Base-by-base conservation (phyloP, 1,140 invertebrate species). In the Drosophila punjabiensis region DNA sequence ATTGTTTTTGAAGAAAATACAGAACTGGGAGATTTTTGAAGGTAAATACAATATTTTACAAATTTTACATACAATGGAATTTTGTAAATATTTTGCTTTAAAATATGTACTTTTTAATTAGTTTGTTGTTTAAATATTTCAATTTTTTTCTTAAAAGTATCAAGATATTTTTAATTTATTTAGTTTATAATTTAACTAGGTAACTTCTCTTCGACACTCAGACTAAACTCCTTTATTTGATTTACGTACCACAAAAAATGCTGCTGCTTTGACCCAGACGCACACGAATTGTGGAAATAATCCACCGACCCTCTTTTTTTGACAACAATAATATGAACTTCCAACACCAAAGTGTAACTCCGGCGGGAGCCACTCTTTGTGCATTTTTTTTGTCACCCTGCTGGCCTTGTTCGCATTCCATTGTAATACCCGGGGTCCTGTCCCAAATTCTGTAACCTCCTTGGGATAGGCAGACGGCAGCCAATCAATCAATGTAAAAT, bases 401-500 rank as follows among this genome's bases (percentile, higher is more conserved):
- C 30, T 37, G 28, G 47, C 41, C 35, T 56, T 37, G 56, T 32
- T 11, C 24, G 33, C 45, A 68, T 61, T 50, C 68, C 71, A 74
- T 74, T 74, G 68, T 74, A 61, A 53, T 74, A 45, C 41, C 37
- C 55, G 16, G 39, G 53, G 47, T 32, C 14, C 56, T 56, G 64
- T 32, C 55, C 55, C 30, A 28, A 68, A 28, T 53, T 35, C 63
- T 43, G 13, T 8, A 30, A 45, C 30, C 62, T 47, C 24, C n/a
- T 5, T 32, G 32, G 47, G 69, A 74, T 39, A 53, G 32, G 8
- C 68, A 52, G 70, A 73, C 52, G 30, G 70, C 45, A 67, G 69
- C 62, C 74, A 77, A 88, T 88, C 84, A 89, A 89, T 88, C 84
- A 89, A 75, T 71, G 67, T 63, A 59, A 71, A 78, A 70, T 74